Evolutionary conservation across 2,113 vertebrate species (phyloP), one percentile per base, ranked within the genome.

Genomic region (Oxygymnocypris stewartii): DNA sequence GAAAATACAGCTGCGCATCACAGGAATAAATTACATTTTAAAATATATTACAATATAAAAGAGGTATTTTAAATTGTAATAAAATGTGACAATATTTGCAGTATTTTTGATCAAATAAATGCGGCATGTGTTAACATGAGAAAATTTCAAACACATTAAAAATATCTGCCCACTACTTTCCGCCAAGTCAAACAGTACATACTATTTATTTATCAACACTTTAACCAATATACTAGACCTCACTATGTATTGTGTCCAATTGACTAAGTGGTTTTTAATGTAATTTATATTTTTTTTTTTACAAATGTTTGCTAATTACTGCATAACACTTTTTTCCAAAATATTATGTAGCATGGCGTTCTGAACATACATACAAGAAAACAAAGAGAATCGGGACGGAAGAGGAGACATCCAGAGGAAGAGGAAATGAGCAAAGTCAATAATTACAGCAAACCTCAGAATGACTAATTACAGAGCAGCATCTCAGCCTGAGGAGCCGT

Each of bases 401-500:
- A 35, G 35, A 57, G 28, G 65, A 73, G 44, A 23, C 28, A 18
- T 49, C 47, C 31, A 71, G 6, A 80, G 47, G 40, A 57, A 54
- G 35, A 49, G 85, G 20, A 54, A 73, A 47, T 69, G 54, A 6
- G 31, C 47, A 9, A 85, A 84, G 84, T 85, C 61, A 59, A 54
- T 82, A 87, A 89, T 89, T 89, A 89, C 28, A 81, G 67, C 47
- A 40, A n/a, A 78, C 51, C 31, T 31, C 57, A 57, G 78, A 82
- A 40, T n/a, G 44, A 18, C 49, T 88, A 84, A 86, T 89, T 87
- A 85, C 63, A 89, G 59, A 61, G 82, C 69, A 49, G 65, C 69
- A 13, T 18, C 84, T 74, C 7, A 78, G 76, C 25, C 76, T 18
- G 69, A 81, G 40, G 37, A 86, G 28, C 25, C 20, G 25, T 73